Evolutionary conservation across 2,113 vertebrate genomes (phyloP), one percentile per base, ranked within the genome.

Genomic region (Thoracochromis brauschi): DNA sequence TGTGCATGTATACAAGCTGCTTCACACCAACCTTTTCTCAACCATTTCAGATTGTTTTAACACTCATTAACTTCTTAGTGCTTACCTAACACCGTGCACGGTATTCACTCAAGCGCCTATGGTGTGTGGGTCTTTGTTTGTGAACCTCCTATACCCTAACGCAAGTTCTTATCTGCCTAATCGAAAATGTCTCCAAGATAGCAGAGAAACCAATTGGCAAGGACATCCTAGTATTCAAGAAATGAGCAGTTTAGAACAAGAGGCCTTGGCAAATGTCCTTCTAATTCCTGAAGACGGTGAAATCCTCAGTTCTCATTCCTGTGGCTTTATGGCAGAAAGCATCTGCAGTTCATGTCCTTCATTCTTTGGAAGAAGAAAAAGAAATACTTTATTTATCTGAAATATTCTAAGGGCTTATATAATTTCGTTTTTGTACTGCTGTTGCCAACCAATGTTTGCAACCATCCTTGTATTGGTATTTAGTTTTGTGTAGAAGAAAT

Each of bases 1-100:
- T 93, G 86, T 93, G 92, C 92, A 91, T 94, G 91, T 79, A 60
- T 90, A 75, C 47, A 57, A 81, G 29, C 89, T 87, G 86, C 87
- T 86, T 92, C 73, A 24, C 83, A 87, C 68, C 82, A 60, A 71
- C 78, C 80, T 85, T 88, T 90, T 81, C 81, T 82, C 29, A 85
- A 57, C 54, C 85, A 79, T 94, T 89, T 92, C 75, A 80, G 53
- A 83, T 91, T 88, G 68, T 90, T 90, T 82, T 91, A 93, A 93
- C 92, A 85, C 83, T 85, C 85, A 86, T 87, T 29, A 83, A 87
- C 51, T 87, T 80, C 89, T 90, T 88, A 82, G 84, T 85, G 89
- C 87, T 91, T 91, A 83, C 81, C 87, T 93, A 92, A 90, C 83
- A 71, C 88, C 82, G 55, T 91, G 84, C 86, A 83, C 80, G 65